A percentile compares a stretch with the other conserved stretches of the same genome.
Evolutionary conservation across 2,113 vertebrate species (phyloP).

Genomic region (Cephalophus harveyi): DNA sequence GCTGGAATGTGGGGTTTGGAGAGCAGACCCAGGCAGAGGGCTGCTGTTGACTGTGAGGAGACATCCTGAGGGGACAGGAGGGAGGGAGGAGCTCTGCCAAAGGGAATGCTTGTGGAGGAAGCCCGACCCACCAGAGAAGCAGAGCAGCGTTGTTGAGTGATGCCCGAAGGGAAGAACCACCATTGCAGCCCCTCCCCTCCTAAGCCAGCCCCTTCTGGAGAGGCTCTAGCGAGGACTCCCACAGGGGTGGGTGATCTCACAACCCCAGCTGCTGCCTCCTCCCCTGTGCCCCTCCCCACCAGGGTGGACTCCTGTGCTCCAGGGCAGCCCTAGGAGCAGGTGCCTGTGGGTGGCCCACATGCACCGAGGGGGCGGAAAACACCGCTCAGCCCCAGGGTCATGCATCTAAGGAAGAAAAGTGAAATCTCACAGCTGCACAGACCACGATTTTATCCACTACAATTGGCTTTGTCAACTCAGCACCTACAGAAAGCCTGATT

Average conservation of each 20-base stretch:
- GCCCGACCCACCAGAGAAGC: background rate
- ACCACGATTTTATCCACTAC: background rate
- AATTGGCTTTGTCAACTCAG: background rate
- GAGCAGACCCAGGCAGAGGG: background rate
- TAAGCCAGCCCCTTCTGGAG: background rate
- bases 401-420: background rate
- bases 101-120: background rate
- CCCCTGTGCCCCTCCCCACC: background rate
- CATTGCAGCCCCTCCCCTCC: background rate
- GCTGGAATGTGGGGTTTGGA: background rate
- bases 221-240: background rate
- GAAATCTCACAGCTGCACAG: background rate
- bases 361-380: background rate
- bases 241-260: background rate
- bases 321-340: background rate
- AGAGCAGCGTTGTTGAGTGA: background rate
- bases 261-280: background rate
- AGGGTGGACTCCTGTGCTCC: background rate
- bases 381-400: background rate
- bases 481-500: background rate
- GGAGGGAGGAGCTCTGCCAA: background rate
- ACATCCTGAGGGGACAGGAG: background rate
- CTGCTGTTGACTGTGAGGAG: fast-evolving
- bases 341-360: background rate
- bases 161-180: fast-evolving